A percentile compares a stretch with the other conserved stretches of the same genome.
phyloP scores from a whole-genome alignment of 1,140 invertebrate genomes.

The Drosophila jambulina region DNA sequence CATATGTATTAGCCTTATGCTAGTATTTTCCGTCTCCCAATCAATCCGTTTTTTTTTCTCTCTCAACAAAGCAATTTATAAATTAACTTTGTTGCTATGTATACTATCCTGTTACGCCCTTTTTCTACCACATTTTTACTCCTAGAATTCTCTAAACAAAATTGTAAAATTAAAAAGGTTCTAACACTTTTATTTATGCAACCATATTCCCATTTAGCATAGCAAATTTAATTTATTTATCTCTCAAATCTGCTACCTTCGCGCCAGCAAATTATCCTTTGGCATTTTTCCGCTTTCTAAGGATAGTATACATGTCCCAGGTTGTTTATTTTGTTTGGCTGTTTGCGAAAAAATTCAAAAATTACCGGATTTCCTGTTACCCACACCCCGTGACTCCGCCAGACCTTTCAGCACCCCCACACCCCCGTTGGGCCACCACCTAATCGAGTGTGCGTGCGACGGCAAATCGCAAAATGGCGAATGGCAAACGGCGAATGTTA shows the following conservation, averaged over 20 bases:
- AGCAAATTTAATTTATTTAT: conserved; percentile 12
- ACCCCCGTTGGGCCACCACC: neutral
- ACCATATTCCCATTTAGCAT: neutral
- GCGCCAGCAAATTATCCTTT: conserved; percentile 18
- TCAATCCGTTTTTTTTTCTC: neutral
- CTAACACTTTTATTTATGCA: neutral
- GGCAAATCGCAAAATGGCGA: conserved; percentile 41
- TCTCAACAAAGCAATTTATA: neutral
- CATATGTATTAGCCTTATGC: neutral
- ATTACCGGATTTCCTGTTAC: conserved; percentile 76
- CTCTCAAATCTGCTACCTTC: neutral
- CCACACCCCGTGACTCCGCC: conserved; percentile 15
- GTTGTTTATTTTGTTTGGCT: conserved; percentile 67
- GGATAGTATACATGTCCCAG: conserved; percentile 20
- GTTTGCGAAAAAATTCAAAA: conserved; percentile 72
- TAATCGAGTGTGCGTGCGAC: conserved; percentile 60
- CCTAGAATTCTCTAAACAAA: neutral
- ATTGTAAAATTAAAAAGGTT: neutral
- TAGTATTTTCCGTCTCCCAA: neutral
- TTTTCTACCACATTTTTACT: too few relatives aligned
- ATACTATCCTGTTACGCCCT: neutral
- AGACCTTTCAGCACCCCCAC: conserved; percentile 1
- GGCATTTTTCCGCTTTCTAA: neutral
- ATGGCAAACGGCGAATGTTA: conserved; percentile 15
- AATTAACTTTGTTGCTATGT: neutral